Base-by-base conservation (phyloP, 2,113 vertebrate species). In the Dendrocopos noguchii region DNA sequence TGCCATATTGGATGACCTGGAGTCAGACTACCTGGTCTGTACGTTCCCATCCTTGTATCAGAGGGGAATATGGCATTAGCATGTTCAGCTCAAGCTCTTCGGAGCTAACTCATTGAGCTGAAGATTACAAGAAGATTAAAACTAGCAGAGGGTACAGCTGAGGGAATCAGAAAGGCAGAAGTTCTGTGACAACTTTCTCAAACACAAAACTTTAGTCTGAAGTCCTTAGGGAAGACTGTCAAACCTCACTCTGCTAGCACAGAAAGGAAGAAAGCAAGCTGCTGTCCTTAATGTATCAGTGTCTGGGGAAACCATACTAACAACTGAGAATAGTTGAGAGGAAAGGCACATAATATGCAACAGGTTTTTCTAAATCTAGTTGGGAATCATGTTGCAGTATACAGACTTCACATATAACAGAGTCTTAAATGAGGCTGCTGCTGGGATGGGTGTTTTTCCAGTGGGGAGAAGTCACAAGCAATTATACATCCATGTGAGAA, bases 181-280 rank as follows among this genome's bases (percentile, higher is more conserved):
- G 36, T 93, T 88, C 53, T 55, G 44, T 80, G 60, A 94, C 36
- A 83, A 71, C 33, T 90, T 90, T 83, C 21, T 36, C 61, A 91
- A 80, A 86, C 29, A 24, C 53, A 71, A 61, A 89, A 80, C 64
- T 96, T 68, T 9, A 66, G 67, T 67, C 55, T 77, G 22, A 80
- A 71, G 28, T 83, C 79, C 65, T 52, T 53, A 12, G 84, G 64
- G 89, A 84, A 87, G 52, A 31, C 73, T 77, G 36, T 70, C 47
- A 91, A 87, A 56, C 60, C 60, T 73, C 47, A 22, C 39, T 57
- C 50, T 42, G 19, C 20, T 55, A 42, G 52, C 67, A 60, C 1
- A 2, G 29, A 84, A 75, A 74, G 14, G 22, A 73, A 57, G 67
- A 79, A 92, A 80, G n/a, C 14, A 72, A 87, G 56, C 31, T 18